Conservation (phyloP, 2,797 vertebrate genomes). For the Poecilia gillii region DNA sequence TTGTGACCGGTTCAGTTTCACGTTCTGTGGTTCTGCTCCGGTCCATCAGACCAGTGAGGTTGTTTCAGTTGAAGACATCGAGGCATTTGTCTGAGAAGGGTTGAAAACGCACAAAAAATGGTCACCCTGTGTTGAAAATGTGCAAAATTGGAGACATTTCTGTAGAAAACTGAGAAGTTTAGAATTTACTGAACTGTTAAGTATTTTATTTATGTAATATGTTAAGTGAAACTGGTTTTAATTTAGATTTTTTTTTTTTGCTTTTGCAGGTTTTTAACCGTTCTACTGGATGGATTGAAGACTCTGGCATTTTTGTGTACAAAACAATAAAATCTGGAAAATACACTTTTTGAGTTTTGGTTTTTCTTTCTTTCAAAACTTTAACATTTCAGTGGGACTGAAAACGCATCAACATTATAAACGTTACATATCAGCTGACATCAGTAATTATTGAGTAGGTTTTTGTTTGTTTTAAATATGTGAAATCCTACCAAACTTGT, state of each 20-base stretch:
- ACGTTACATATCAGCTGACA: too few species aligned
- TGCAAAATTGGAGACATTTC: background rate
- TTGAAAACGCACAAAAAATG: background rate
- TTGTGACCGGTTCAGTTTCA: conserved; percentile 46
- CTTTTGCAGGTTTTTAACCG: conserved; percentile 58
- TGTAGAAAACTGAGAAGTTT: background rate
- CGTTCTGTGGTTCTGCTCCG: conserved; percentile 79
- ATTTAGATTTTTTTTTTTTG: rapidly evolving
- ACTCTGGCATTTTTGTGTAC: conserved; percentile 76
- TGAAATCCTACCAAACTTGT: too few species aligned
- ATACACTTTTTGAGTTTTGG: conserved; percentile 32
- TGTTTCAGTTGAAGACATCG: conserved; percentile 82
- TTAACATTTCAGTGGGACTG: too few species aligned
- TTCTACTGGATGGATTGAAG: conserved; percentile 52
- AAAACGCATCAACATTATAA: too few species aligned
- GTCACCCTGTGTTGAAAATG: background rate
- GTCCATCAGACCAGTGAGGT: conserved; percentile 61
- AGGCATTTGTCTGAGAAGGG: conserved; percentile 99
- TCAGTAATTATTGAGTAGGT: too few species aligned
- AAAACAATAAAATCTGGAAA: conserved; percentile 81
- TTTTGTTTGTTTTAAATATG: too few species aligned
- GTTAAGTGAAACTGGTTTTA: background rate
- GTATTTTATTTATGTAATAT: background rate
- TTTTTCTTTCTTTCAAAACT: background rate
- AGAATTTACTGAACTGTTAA: background rate